Evolutionary conservation across 1,140 invertebrate species (phyloP).

Genomic region (Drosophila subpulchrella): DNA sequence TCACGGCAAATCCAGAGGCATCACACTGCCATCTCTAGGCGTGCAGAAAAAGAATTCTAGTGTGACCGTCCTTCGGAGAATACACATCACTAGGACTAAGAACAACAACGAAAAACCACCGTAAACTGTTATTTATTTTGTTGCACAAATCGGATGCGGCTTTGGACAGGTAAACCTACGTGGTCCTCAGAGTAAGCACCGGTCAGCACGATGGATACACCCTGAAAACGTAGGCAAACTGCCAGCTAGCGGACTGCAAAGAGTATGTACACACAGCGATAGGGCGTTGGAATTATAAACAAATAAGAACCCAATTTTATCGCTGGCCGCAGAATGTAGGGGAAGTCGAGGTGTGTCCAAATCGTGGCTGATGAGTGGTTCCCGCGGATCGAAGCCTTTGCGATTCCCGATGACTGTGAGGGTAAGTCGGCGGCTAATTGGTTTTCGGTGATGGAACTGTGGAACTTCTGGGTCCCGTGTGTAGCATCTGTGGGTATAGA

Average conservation of each 20-base stretch:
- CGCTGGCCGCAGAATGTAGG: conserved; percentile 23
- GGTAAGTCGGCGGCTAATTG: conserved; percentile 27
- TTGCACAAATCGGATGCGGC: background rate
- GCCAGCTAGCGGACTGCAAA: conserved; percentile 13
- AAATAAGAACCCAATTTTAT: conserved; percentile 18
- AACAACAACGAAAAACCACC: conserved; percentile 46
- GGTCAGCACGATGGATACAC: background rate
- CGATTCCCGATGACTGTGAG: background rate
- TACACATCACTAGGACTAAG: conserved; percentile 33
- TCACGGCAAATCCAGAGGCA: background rate
- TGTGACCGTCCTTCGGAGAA: conserved; percentile 9
- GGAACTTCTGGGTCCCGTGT: conserved; percentile 4
- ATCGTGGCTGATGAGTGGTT: conserved; percentile 15
- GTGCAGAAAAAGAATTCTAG: background rate
- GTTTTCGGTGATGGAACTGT: conserved; percentile 18
- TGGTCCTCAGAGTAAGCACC: background rate
- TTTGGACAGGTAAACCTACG: background rate
- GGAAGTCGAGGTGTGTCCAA: conserved; percentile 21
- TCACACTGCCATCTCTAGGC: conserved; percentile 1
- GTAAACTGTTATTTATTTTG: conserved; percentile 24
- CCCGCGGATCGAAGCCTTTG: conserved; percentile 3
- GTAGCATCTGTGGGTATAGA: conserved; percentile 11
- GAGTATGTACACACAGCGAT: conserved; percentile 38
- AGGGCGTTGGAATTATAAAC: conserved; percentile 45
- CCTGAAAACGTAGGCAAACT: background rate